Base-by-base conservation (phyloP, 2,888 invertebrate species). In the Sycophila texana region DNA sequence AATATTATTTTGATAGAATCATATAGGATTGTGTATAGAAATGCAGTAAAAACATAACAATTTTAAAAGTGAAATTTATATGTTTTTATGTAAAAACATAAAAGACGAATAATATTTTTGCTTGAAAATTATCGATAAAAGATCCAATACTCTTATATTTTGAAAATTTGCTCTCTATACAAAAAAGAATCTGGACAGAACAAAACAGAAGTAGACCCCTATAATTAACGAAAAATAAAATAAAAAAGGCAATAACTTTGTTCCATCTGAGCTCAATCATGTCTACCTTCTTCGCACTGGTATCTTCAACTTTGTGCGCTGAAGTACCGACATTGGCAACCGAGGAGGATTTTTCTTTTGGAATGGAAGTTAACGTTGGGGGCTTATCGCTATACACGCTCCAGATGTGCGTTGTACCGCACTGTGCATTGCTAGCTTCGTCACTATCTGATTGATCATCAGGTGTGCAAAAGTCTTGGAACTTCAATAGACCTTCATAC, bases 391-490 rank as follows among this genome's bases (percentile, higher is more conserved):
- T 87, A 86, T 87, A 87, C 74, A 86, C 84, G 80, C 80, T 86
- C 88, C 89, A 89, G 81, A 86, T 85, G 80, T 87, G 87, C 79
- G 84, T 75, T 55, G 82, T 70, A 57, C 85, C 81, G 85, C 86
- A 81, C 83, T 85, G 83, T 85, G 83, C 84, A 86, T 86, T 88
- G 65, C 86, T 87, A 84, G 85, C 85, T 81, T 89, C 89, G 72
- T 88, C 89, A 83, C 88, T 88, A 79, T 89, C 88, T 82, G 88
- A 89, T 83, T 88, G 88, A 85, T 89, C 87, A 79, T 89, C 88
- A 82, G 88, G 87, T 3, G 51, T 82, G 86, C 87, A 82, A 88
- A 85, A 83, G 84, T 87, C 87, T 71, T 87, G 82, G 70, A 85
- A 83, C 86, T 87, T 89, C 84, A 86, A 78, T 81, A 86, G 82